phyloP scores from a whole-genome alignment of 2,113 vertebrate genomes.

The Clinocottus analis region DNA sequence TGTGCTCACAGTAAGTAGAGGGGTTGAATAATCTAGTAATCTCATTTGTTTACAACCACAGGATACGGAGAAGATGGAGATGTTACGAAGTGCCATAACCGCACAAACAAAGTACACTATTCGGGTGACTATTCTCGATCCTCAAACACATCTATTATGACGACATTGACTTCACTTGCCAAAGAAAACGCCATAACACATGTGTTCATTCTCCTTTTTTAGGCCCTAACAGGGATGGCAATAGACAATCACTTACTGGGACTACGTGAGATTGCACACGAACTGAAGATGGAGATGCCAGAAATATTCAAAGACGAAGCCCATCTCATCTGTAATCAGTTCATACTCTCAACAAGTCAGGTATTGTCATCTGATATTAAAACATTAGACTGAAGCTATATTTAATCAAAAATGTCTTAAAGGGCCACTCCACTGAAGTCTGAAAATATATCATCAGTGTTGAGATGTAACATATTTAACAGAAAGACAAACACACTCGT shows the following conservation, averaged over 20 bases:
- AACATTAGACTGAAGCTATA: neutral
- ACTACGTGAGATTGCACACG: constrained; percentile 89
- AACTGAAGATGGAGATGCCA: constrained; percentile 87
- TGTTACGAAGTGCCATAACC: constrained; percentile 86
- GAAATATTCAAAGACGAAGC: constrained; percentile 93
- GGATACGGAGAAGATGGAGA: constrained; percentile 89
- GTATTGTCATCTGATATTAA: constrained; percentile 73
- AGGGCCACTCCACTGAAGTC: neutral
- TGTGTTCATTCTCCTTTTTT: constrained; percentile 5
- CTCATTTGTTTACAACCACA: constrained; percentile 66
- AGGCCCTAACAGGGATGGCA: constrained; percentile 95
- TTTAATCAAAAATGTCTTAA: neutral
- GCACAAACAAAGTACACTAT: constrained; percentile 93
- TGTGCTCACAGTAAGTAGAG: constrained; percentile 28
- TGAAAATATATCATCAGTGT: neutral
- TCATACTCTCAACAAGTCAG: constrained; percentile 97
- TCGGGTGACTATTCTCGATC: constrained; percentile 82
- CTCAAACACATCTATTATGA: neutral
- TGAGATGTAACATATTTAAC: neutral
- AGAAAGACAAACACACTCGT: neutral
- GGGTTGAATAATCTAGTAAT: neutral
- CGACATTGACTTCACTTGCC: neutral
- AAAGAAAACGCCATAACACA: constrained; percentile 11
- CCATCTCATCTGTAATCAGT: constrained; percentile 90
- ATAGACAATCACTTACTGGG: constrained; percentile 98